A percentile compares a stretch with the other conserved stretches of the same genome.
These are phyloP conservation scores for Laothoe populi DNA, from an alignment of 2,888 invertebrate genomes.

Conservation along the genomic window DNA sequence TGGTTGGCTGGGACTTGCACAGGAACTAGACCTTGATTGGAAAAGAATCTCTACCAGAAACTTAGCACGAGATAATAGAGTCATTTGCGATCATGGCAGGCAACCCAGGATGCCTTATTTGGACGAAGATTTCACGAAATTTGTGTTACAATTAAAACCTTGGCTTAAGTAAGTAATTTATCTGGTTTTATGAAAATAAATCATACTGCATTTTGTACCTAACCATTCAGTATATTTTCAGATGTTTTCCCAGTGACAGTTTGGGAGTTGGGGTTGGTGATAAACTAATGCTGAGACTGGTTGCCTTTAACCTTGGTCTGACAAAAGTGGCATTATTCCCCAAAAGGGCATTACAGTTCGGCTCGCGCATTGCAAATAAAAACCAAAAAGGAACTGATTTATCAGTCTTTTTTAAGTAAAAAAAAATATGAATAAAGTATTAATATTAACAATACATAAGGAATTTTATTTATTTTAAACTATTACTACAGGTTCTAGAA, in stretches of 20 bases:
- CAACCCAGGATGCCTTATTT: conserved; percentile 93
- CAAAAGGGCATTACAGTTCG: conserved; percentile 98
- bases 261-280: conserved; percentile 94
- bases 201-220: neutral
- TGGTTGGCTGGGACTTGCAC: conserved; percentile 81
- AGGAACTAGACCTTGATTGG: conserved; percentile 91
- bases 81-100: conserved; percentile 94
- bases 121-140: conserved; percentile 88
- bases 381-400: conserved; percentile 94
- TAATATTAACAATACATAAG: neutral
- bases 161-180: conserved; percentile 86
- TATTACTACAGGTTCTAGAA: too few species aligned
- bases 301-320: conserved; percentile 88
- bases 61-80: conserved; percentile 96
- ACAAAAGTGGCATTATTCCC: conserved; percentile 87
- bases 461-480: too few species aligned
- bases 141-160: conserved; percentile 86
- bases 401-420: too few species aligned
- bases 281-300: conserved; percentile 92
- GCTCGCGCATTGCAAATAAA: conserved; percentile 96
- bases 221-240: conserved; percentile 51
- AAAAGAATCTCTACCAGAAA: conserved; percentile 94
- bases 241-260: conserved; percentile 84
- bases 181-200: neutral
- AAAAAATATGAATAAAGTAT: neutral